Base-by-base conservation (phyloP, 1,140 invertebrate species). In the Papilio glaucus region DNA sequence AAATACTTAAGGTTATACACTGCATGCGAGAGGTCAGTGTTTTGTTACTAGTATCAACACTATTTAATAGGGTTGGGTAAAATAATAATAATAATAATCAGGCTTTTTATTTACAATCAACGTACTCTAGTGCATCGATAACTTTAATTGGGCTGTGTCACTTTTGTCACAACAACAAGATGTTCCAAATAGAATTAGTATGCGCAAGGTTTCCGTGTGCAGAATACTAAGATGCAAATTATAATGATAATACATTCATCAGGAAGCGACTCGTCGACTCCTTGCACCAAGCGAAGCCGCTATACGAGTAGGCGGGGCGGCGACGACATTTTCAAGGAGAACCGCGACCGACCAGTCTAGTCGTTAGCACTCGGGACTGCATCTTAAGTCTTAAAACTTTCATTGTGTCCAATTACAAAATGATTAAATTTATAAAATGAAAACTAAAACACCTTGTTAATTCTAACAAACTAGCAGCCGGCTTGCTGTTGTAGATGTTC, bases 161-260 rank as follows among this genome's bases (percentile, higher is more conserved):
- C n/a, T n/a, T 8, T 49, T 13, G 42, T 1, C 7, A 9, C 21
- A 8, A 2, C 10, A 9, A 49, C 7, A 49, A 49, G 45, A 49
- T 49, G 18, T 21, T 21, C 45, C 18, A 12, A 49, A 49, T 49
- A 15, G 8, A 21, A 10, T 21, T 18, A 21, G 21, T 49, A 21
- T 21, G 1, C 18, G 18, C 15, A 18, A 49, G 18, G 45, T 21
- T 21, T 49, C 21, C 18, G 21, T 26, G 21, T 13, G 18, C 21
- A 24, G 49, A 57, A 57, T 57, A 4, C 49, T 57, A 24, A 57
- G 24, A 0, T 4, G 18, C 4, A 57, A n/a, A 57, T 57, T 57
- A 57, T 0, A 57, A 57, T 57, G 49, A 4, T 26, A 57, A 57
- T 57, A 57, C 21, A 57, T 57, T 26, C 49, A 57, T 57, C 49